Evolutionary conservation across 2,113 vertebrate species (phyloP), one percentile per base, ranked within the genome.

Genomic region (Equus quagga): DNA sequence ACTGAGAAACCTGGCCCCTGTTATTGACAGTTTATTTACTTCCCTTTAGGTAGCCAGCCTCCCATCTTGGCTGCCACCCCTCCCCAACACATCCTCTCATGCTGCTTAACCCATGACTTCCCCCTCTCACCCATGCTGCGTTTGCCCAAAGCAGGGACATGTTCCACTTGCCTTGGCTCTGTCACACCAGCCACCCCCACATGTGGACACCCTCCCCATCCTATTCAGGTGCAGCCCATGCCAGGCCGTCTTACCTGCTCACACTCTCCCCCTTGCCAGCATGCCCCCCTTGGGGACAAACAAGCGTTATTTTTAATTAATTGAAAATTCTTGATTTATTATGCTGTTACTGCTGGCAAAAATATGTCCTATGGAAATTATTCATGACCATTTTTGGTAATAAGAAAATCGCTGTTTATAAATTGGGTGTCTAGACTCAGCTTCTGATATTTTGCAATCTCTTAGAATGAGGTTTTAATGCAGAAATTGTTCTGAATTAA

Each of bases 401-500:
- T 93, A 69, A 72, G 54, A 81, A 67, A 62, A n/a, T 51, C 28
- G 26, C 6, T 33, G 15, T 78, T 92, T 88, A 26, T 95, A 67
- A 78, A 78, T 73, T 60, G 51, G 12, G 12, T 65, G 3, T 93
- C 82, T 96, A 26, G 58, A 83, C 9, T 95, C 58, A 91, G 2
- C 65, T 83, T 83, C 44, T 93, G 51, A 54, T 67, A 73, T 67
- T 56, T 79, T 62, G 9, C 33, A 49, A 0, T 91, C 89, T 94
- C 33, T 26, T 86, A 26, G 23, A 18, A 8, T 84, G 70, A 88
- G n/a, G 31, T 41, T 44, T 90, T 96, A 94, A 93, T 56, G 19
- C 33, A 72, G 62, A 89, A 86, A 78, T 92, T 91, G 62, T 78
- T 80, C 46, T 80, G 76, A 96, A 82, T 81, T 78, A 31, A 7